A percentile compares a stretch with the other conserved stretches of the same genome.
Evolutionary conservation across 2,113 vertebrate genomes (phyloP).

Genomic region (Sardina pilchardus): DNA sequence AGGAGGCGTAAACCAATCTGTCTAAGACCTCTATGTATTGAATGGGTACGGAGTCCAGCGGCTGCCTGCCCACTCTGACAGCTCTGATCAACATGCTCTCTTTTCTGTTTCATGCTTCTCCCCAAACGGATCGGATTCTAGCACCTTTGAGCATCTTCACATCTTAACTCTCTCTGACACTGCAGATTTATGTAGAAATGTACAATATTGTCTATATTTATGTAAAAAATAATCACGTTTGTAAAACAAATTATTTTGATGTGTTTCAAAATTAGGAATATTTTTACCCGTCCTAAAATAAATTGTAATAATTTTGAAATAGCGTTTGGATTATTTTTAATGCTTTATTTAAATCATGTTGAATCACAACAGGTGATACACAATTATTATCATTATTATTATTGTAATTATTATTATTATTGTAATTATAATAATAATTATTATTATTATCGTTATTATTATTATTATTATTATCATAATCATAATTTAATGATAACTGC

Average conservation of each 20-base stretch:
- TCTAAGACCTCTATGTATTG: background rate
- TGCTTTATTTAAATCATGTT: background rate
- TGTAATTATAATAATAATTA: conserved; percentile 21
- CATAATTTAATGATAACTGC: background rate
- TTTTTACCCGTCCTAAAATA: background rate
- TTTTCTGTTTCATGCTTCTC: background rate
- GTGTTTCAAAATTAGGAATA: background rate
- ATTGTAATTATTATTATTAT: conserved; percentile 20
- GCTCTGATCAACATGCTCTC: background rate
- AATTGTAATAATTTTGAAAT: background rate
- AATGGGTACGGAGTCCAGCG: background rate
- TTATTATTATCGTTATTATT: conserved; percentile 21
- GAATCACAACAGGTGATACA: background rate
- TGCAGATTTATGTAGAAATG: background rate
- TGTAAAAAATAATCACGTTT: background rate
- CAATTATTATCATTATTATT: background rate
- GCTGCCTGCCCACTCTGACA: background rate
- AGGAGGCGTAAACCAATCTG: background rate
- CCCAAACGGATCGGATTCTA: background rate
- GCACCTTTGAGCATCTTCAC: background rate
- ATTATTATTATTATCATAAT: background rate
- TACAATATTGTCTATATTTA: background rate
- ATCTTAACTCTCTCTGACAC: background rate
- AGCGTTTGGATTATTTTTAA: background rate
- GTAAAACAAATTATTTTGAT: background rate